phyloP scores from a whole-genome alignment of 2,113 vertebrate genomes.

The Engraulis encrasicolus region DNA sequence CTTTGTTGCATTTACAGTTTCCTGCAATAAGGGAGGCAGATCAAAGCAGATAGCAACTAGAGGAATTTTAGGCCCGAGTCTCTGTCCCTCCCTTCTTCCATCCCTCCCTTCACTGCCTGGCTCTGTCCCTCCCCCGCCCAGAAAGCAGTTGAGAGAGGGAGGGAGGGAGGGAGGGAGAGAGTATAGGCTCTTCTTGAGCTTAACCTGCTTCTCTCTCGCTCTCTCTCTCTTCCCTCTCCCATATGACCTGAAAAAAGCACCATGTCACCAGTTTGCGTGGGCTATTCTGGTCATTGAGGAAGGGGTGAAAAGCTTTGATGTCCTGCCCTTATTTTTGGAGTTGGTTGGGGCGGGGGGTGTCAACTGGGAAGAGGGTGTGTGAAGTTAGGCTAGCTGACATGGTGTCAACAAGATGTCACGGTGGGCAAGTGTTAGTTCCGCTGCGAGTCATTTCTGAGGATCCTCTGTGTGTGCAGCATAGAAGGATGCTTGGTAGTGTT shows the following conservation, averaged over 20 bases:
- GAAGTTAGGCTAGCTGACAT: too few relatives aligned
- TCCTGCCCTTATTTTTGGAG: neutral
- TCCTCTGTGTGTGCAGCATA: too few relatives aligned
- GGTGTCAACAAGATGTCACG: too few relatives aligned
- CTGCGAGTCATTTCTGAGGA: too few relatives aligned
- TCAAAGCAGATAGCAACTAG: neutral
- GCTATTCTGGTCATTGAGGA: neutral
- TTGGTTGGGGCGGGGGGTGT: too few relatives aligned
- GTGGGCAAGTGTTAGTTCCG: too few relatives aligned
- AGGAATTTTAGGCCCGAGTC: neutral
- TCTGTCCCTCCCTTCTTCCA: neutral
- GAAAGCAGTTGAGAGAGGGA: too few relatives aligned
- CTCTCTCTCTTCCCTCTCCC: neutral
- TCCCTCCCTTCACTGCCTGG: neutral
- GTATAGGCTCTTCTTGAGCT: too few relatives aligned
- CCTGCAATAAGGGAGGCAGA: slow-evolving; percentile 4
- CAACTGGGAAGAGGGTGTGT: too few relatives aligned
- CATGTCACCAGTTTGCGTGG: neutral
- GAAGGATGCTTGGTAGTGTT: too few relatives aligned
- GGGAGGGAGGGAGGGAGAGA: too few relatives aligned
- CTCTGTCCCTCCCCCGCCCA: neutral
- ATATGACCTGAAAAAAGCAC: neutral
- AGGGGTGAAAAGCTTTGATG: slow-evolving; percentile 4
- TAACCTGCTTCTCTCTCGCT: too few relatives aligned
- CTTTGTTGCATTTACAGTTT: slow-evolving; percentile 6